Percentiles rank a stretch among this genome's conserved stretches.
Conservation (phyloP, 2,797 vertebrate genomes). For the Poeciliopsis paucimaculata region DNA sequence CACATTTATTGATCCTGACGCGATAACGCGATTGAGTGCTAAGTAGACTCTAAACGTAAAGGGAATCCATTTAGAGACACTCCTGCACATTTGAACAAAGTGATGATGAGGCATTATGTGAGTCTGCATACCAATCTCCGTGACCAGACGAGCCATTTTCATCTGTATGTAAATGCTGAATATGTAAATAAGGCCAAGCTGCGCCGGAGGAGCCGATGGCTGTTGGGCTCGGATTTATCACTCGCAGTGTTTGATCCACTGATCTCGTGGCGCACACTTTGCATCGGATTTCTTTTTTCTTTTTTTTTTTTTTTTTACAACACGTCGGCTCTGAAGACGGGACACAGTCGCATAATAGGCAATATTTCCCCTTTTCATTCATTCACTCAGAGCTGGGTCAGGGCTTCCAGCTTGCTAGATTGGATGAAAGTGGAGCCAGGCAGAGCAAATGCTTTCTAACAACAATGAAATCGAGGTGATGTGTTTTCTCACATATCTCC, state of each 20-base stretch:
- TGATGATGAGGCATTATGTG: constrained; percentile 74
- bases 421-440: constrained; percentile 61
- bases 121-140: constrained; percentile 66
- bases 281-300: constrained; percentile 57
- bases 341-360: constrained; percentile 49
- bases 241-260: constrained; percentile 68
- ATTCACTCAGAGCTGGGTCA: constrained; percentile 53
- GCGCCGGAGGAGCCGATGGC: constrained; percentile 51
- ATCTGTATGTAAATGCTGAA: constrained; percentile 79
- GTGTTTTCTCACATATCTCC: constrained; percentile 71
- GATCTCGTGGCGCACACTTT: constrained; percentile 54
- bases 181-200: constrained; percentile 74
- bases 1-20: constrained; percentile 32
- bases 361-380: constrained; percentile 57
- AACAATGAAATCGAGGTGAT: constrained; percentile 71
- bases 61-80: constrained; percentile 52
- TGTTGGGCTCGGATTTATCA: constrained; percentile 64
- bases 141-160: constrained; percentile 69
- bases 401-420: constrained; percentile 56
- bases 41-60: constrained; percentile 38
- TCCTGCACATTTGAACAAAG: constrained; percentile 64
- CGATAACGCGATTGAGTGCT: constrained; percentile 44
- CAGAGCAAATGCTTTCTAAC: constrained; percentile 68
- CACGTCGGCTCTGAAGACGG: constrained; percentile 50
- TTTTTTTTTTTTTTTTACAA: constrained; percentile 34